Percentiles rank a stretch among this genome's conserved stretches.
These are phyloP conservation scores for Pseudopodoces humilis DNA, from an alignment of 2,113 vertebrate genomes.

Conservation along the genomic window DNA sequence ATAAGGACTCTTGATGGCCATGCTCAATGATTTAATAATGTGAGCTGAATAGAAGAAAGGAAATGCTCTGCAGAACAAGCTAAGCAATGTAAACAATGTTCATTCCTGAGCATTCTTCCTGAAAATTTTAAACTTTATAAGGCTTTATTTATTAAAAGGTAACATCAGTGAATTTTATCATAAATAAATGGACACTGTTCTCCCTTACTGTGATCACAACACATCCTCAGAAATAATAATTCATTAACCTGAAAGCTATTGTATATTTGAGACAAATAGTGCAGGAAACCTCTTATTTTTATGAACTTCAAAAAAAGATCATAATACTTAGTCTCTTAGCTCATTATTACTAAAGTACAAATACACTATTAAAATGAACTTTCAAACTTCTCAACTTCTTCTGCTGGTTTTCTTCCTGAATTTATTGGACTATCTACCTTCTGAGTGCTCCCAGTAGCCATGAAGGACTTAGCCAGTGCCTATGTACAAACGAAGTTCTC, in stretches of 20 bases:
- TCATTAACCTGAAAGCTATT: background rate
- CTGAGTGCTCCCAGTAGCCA: background rate
- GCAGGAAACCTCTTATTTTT: background rate
- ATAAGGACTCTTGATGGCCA: background rate
- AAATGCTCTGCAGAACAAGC: background rate
- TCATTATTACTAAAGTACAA: background rate
- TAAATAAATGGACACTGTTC: background rate
- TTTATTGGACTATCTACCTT: background rate
- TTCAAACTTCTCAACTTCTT: background rate
- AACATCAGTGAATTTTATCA: background rate
- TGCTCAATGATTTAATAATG: background rate
- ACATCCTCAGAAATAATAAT: background rate
- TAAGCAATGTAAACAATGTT: background rate
- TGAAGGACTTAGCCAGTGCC: background rate
- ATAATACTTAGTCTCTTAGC: background rate
- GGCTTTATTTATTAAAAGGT: background rate
- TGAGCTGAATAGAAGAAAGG: background rate
- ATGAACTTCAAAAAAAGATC: background rate
- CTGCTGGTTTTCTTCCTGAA: background rate
- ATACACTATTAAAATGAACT: background rate
- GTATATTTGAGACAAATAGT: background rate
- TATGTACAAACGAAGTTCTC: background rate
- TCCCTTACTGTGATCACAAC: background rate
- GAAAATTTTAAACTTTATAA: background rate
- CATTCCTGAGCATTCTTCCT: background rate